phyloP scores from a whole-genome alignment of 2,113 vertebrate species.

The Centropristis striata region DNA sequence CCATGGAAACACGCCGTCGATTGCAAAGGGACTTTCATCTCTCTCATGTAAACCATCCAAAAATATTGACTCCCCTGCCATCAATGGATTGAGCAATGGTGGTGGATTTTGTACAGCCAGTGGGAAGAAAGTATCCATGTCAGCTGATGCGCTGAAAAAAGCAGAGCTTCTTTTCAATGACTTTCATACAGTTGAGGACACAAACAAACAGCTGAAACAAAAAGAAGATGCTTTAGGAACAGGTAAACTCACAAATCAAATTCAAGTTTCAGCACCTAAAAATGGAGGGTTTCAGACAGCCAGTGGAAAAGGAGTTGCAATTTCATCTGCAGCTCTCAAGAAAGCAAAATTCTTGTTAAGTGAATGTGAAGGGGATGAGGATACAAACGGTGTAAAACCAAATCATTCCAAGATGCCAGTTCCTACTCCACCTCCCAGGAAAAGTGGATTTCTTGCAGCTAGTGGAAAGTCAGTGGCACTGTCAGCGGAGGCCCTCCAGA shows the following conservation, averaged over 20 bases:
- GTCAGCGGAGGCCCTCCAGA: constrained; percentile 79
- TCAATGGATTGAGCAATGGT: constrained; percentile 14
- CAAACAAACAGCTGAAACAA: not conserved
- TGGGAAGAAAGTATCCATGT: constrained; percentile 64
- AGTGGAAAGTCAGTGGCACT: constrained; percentile 85
- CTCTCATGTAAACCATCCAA: constrained; percentile 17
- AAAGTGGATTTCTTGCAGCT: constrained; percentile 86
- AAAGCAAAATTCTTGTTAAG: constrained; percentile 82
- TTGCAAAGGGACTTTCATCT: constrained; percentile 72
- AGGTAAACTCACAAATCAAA: not conserved
- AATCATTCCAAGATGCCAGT: not conserved
- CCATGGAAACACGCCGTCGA: constrained; percentile 76
- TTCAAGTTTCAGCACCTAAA: constrained; percentile 12
- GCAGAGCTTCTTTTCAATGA: constrained; percentile 83
- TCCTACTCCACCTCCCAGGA: constrained; percentile 20
- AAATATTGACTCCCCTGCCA: constrained; percentile 9
- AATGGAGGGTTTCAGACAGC: constrained; percentile 87
- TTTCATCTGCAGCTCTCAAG: constrained; percentile 84
- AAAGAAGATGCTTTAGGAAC: constrained; percentile 17
- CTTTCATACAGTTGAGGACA: constrained; percentile 52
- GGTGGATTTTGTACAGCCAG: constrained; percentile 85
- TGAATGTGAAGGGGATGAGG: constrained; percentile 72
- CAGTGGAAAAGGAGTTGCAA: constrained; percentile 82
- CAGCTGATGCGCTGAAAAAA: constrained; percentile 51
- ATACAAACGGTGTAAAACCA: not conserved